Base-by-base conservation (phyloP, 2,888 invertebrate species). In the Orthosia gothica region DNA sequence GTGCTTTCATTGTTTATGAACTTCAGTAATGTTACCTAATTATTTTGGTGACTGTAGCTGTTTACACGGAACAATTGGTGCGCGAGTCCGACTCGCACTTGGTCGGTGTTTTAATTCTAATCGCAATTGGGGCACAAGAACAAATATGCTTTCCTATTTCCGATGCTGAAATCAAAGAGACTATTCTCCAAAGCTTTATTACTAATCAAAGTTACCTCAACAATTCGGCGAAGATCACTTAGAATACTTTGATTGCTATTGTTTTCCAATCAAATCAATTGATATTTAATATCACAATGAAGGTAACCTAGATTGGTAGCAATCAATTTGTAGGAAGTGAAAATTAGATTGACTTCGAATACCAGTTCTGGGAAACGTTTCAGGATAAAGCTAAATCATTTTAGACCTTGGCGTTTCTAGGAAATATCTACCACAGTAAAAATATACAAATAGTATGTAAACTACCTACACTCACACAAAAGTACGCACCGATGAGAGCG, bases 191-290 rank as follows among this genome's bases (percentile, higher is more conserved):
- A 26, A 50, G 49, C 13, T 13, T 45, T 15, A 47, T 18, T 66
- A 61, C 20, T 57, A 57, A 55, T 67, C n/a, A 13, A 74, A 75
- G 62, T 57, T 75, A 18, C 55, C 15, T 7, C 15, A 64, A 54
- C n/a, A 64, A 71, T 20, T 54, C 26, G 18, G 40, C 55, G 61
- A n/a, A 40, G 2, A 15, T 32, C n/a, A 72, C 1, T 72, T 54
- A 12, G 40, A 40, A 40, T 40, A 40, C 40, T 40, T 40, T 26
- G 50, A 52, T 47, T 15, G 20, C 15, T 13, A 63, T 5, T 52
- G 23, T 61, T 72, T 20, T 20, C 52, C 72, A 61, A 59, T 55
- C 23, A 54, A 50, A 65, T 61, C 54, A 72, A 65, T 61, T 61
- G 49, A 54, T 47, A 64, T 49, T 49, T 62, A 55, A 50, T 65